Base-by-base conservation (phyloP, 2,113 vertebrate genomes). In the Cyprinus carpio region DNA sequence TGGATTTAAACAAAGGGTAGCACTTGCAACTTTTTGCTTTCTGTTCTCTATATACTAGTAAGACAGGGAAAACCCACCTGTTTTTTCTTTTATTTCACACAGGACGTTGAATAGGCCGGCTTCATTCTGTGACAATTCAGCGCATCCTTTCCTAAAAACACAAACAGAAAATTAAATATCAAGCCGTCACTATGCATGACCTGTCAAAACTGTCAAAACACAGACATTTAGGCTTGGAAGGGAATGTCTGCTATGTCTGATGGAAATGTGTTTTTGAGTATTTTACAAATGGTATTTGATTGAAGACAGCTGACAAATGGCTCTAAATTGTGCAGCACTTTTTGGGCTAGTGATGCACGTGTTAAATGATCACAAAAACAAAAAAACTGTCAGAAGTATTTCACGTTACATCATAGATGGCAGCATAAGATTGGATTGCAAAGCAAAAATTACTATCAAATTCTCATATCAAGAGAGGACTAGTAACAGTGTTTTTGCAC, bases 51-150 rank as follows among this genome's bases (percentile, higher is more conserved):
- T 74, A 49, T 2, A 54, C 51, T 20, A n/a, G 51, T 27, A 3
- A 83, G 60, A 75, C 4, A 11, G 75, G n/a, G 34, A 54, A 67
- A 40, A 82, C 92, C 77, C 85, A 95, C 94, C 94, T 90, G 94
- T 95, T 91, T 95, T 95, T 87, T 95, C 94, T 76, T 95, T 95
- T 82, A 95, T 95, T 92, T 95, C 94, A 92, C 94, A 95, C 90
- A 95, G 91, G 84, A 95, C 94, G 64, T 95, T 95, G 93, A 95
- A 95, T 87, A 95, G 94, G 94, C 94, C n/a, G 94, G 94, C 92
- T 95, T 95, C 94, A 95, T 95, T 92, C 94, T 92, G 92, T 95
- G 94, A 92, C 93, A 95, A 89, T 94, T 95, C 91, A 95, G 92
- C 87, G 94, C 94, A 91, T 95, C 93, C n/a, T 93, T 95, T 95